Conservation (phyloP, 2,888 invertebrate species). For the Neoscelio sp. region DNA sequence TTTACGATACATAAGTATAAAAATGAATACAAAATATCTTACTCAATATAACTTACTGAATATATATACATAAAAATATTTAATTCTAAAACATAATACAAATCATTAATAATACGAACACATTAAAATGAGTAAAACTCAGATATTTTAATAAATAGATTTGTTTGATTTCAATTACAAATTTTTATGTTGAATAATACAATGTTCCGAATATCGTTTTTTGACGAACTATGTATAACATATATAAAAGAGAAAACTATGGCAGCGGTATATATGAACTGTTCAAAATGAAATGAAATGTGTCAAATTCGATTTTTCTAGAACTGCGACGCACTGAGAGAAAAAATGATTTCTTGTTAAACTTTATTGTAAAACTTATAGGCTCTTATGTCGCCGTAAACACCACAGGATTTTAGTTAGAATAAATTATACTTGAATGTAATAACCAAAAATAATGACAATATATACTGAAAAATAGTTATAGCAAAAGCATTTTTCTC, state of each 20-base stretch:
- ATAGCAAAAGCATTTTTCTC: too few species aligned
- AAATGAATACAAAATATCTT: slow-evolving; percentile 3
- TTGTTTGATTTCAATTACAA: slow-evolving; percentile 19
- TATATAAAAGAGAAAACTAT: slow-evolving; percentile 9
- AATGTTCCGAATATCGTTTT: slow-evolving; percentile 12
- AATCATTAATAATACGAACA: neutral
- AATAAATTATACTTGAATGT: too few species aligned
- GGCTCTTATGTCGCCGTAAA: too few species aligned
- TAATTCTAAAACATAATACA: slow-evolving; percentile 14
- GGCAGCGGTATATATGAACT: too few species aligned
- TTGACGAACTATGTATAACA: slow-evolving; percentile 8
- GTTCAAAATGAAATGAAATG: too few species aligned
- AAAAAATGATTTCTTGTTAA: neutral
- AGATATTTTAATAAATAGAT: neutral
- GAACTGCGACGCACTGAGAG: neutral
- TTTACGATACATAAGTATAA: slow-evolving; percentile 17
- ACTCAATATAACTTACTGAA: slow-evolving; percentile 35
- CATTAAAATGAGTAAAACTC: slow-evolving; percentile 7
- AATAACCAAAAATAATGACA: too few species aligned
- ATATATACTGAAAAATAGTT: too few species aligned
- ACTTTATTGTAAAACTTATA: too few species aligned
- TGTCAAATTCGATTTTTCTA: too few species aligned
- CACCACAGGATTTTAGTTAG: too few species aligned
- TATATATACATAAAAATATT: too few species aligned
- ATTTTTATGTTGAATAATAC: slow-evolving; percentile 15